Base-by-base conservation (phyloP, 2,888 invertebrate species). In the Mythimna impura region DNA sequence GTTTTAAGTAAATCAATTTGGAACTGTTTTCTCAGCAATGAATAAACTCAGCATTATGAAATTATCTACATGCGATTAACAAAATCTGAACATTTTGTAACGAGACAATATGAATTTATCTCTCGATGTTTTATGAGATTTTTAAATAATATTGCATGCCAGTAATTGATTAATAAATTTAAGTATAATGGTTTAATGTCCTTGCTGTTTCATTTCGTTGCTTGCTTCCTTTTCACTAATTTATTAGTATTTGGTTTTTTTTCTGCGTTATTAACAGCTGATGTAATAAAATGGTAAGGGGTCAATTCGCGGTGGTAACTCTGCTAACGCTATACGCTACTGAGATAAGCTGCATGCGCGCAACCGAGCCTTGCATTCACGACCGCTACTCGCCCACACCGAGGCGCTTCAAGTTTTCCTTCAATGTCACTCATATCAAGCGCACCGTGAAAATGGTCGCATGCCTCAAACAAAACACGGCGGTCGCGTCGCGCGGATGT, bases 1-100 rank as follows among this genome's bases (percentile, higher is more conserved):
- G 95, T 95, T 93, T 91, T 93, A 93, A 91, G 88, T 92, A 94
- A 95, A 95, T 96, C 95, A 95, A 95, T 96, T 96, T 96, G 92
- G 94, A 95, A 90, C 91, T 90, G 93, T 95, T 95, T 96, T 96
- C 93, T 94, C 94, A 92, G 94, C 91, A 89, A 89, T 90, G 73
- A 90, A 91, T 89, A 88, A 91, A 91, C 90, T 87, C 93, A 89
- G 93, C 94, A 94, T 94, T 94, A 95, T 94, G 93, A 94, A 95
- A 94, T 95, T 93, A 93, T 92, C 91, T 87, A 88, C 78, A 85
- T 84, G 82, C 85, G 81, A 89, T 88, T 89, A 91, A 90, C 92
- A 89, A 92, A 93, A 94, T 93, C 91, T 93, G 81, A 89, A 89
- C 92, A 92, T 93, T 94, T 94, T 94, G 91, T 92, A 91, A 86